phyloP scores from a whole-genome alignment of 2,113 vertebrate genomes.

The Marcusenius ussheri region DNA sequence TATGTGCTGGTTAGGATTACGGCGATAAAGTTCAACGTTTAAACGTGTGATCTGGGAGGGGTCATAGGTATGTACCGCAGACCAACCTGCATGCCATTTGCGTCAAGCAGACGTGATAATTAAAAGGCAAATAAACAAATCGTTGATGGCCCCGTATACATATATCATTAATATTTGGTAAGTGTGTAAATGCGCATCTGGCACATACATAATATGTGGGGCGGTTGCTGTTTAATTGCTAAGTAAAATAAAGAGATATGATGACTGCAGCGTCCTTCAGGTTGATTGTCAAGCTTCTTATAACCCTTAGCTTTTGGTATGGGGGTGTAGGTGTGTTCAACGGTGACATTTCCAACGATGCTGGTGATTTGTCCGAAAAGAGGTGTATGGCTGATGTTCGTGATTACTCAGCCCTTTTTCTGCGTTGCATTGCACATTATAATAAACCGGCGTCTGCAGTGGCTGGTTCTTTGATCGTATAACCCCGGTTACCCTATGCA shows the following conservation, averaged over 20 bases:
- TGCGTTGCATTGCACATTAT: not conserved
- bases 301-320: not conserved
- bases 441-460: not conserved
- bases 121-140: not conserved
- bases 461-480: not conserved
- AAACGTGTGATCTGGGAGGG: not conserved
- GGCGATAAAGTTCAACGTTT: not conserved
- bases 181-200: not conserved
- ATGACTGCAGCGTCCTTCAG: not conserved
- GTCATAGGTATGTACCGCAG: not conserved
- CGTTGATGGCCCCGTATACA: not conserved
- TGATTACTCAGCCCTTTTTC: constrained; percentile 4
- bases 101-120: not conserved
- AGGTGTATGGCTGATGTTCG: not conserved
- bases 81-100: not conserved
- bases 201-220: not conserved
- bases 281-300: not conserved
- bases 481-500: not conserved
- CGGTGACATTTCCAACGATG: not conserved
- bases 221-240: not conserved
- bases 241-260: not conserved
- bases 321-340: not conserved
- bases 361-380: not conserved
- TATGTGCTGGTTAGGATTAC: constrained; percentile 2
- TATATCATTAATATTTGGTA: not conserved